Evolutionary conservation across 1,140 invertebrate genomes (phyloP), one percentile per base, ranked within the genome.

Genomic region (Phymastichus coffea): DNA sequence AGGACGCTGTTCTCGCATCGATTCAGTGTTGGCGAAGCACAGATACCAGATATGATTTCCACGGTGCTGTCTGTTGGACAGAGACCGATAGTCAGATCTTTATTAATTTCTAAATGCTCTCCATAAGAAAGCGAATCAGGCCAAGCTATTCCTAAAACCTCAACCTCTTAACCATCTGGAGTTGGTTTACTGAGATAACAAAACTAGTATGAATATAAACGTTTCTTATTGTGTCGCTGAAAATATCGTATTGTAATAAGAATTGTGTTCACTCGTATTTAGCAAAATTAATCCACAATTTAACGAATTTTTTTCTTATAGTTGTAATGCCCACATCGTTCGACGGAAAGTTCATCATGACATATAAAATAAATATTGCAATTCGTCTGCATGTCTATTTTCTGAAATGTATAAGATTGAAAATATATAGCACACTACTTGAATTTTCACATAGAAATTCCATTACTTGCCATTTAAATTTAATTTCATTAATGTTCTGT

Each of bases 161-260:
- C 3, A 54, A 41, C 40, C 15, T 43, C 2, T 12, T 10, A 23
- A 7, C 7, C 52, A 17, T 17, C 23, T n/a, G 38, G 38, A 14
- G 51, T 54, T 54, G 51, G 51, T 12, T 43, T 54, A 28, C 38
- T 43, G 3, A 17, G 12, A 43, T 28, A 43, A 54, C 19, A 8
- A 54, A 41, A 41, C 23, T 12, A 47, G 10, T 6, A 7, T 25
- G 9, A 47, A 10, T 20, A 20, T 14, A 47, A 26, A 47, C 10
- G 22, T 49, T 20, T 12, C 12, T 33, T 17, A 8, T 2, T 35
- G 15, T 6, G 14, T 15, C 3, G 10, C n/a, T 46, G 1, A n/a
- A n/a, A 14, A 23, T 2, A 2, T 33, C 6, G 25, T 25, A n/a
- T n/a, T n/a, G n/a, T n/a, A n/a, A 26, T n/a, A 7, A 15, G 23